Evolutionary conservation across 2,797 vertebrate species (phyloP).

Genomic region (Rhinophrynus dorsalis): DNA sequence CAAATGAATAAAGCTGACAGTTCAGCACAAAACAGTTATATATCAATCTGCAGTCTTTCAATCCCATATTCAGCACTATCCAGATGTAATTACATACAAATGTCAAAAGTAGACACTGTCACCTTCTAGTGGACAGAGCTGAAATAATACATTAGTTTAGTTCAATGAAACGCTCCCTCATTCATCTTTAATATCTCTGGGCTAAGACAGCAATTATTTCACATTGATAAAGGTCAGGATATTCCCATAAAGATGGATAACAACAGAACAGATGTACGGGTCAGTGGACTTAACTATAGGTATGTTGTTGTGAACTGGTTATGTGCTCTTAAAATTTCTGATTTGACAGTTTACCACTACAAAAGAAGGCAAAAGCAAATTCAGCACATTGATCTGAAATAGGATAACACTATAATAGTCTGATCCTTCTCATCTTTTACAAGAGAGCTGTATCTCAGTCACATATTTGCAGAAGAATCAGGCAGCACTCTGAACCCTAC

Average conservation of each 20-base stretch:
- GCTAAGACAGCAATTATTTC: neutral
- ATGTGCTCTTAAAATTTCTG: neutral
- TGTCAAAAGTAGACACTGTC: neutral
- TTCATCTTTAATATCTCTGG: neutral
- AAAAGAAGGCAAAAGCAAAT: neutral
- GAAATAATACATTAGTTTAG: neutral
- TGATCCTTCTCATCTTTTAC: neutral
- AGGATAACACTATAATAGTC: conserved; percentile 15
- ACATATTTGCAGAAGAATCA: neutral
- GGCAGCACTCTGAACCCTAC: neutral
- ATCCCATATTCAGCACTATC: too few relatives aligned
- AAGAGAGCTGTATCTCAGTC: neutral
- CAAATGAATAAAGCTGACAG: too few relatives aligned
- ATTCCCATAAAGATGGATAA: neutral
- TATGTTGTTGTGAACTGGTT: neutral
- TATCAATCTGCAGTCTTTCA: too few relatives aligned
- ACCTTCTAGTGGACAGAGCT: neutral
- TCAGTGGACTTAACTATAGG: conserved; percentile 1
- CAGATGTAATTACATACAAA: neutral
- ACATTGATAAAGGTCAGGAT: neutral
- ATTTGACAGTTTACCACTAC: neutral
- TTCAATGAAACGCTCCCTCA: neutral
- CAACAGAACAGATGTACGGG: neutral
- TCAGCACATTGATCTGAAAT: neutral
- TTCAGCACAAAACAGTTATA: too few relatives aligned